A percentile compares a stretch with the other conserved stretches of the same genome.
These are phyloP conservation scores for Stegastes partitus DNA, from an alignment of 2,113 vertebrate species.

Conservation along the genomic window DNA sequence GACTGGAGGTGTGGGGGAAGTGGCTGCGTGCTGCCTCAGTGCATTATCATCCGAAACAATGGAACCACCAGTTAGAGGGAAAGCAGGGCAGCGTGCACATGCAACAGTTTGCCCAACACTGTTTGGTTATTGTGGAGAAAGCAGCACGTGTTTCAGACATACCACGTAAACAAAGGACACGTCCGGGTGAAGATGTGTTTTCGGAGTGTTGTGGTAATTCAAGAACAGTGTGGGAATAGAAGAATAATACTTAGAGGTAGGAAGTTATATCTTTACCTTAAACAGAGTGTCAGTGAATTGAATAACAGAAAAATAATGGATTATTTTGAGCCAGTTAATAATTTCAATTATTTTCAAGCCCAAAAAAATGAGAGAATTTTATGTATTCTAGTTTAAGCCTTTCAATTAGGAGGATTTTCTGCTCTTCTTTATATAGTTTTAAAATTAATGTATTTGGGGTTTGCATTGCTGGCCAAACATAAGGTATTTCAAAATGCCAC, in stretches of 20 bases:
- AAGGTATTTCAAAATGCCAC: too few relatives aligned
- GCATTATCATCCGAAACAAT: conserved; percentile 71
- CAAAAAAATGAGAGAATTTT: too few relatives aligned
- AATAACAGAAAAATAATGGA: too few relatives aligned
- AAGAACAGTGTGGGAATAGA: background rate
- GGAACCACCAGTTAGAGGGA: conserved; percentile 33
- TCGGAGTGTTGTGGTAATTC: background rate
- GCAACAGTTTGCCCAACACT: conserved; percentile 51
- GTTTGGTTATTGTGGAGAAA: conserved; percentile 27
- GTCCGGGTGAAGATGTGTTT: background rate
- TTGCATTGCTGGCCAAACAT: too few relatives aligned
- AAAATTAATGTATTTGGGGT: background rate
- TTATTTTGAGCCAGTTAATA: too few relatives aligned
- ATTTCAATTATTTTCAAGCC: too few relatives aligned
- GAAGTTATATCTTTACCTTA: too few relatives aligned
- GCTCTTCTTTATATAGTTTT: background rate
- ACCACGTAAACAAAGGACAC: background rate
- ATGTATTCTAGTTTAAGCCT: background rate
- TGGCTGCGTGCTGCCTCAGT: conserved; percentile 39
- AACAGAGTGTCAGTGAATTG: too few relatives aligned
- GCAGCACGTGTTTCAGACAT: conserved; percentile 8
- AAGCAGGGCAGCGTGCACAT: conserved; percentile 47
- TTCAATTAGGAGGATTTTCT: background rate
- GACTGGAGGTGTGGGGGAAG: conserved; percentile 47
- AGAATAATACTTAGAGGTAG: background rate